Percentiles rank a stretch among this genome's conserved stretches.
Evolutionary conservation across 2,113 vertebrate genomes (phyloP).

Genomic region (human (Homo sapiens)): DNA sequence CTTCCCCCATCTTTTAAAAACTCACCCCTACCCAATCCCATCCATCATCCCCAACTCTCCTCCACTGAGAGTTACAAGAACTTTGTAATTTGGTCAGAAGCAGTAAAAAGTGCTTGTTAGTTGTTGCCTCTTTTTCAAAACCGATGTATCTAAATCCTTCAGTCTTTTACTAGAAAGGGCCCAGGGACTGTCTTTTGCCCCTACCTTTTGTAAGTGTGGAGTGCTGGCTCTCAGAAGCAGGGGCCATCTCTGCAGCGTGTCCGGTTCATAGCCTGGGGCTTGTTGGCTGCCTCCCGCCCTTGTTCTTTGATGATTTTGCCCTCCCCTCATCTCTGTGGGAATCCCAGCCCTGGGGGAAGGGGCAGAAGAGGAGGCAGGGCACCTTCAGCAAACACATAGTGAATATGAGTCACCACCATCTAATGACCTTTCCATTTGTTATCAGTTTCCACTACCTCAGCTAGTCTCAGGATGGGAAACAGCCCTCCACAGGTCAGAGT

Average conservation of each 20-base stretch:
- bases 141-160: background rate
- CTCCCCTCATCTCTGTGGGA: background rate
- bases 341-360: background rate
- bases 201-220: background rate
- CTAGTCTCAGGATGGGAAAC: conserved; percentile 9
- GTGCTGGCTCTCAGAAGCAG: background rate
- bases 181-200: background rate
- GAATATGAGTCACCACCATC: background rate
- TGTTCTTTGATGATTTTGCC: background rate
- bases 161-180: background rate
- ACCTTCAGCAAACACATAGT: conserved; percentile 4
- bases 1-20: background rate
- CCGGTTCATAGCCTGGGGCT: background rate
- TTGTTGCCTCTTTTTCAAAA: background rate
- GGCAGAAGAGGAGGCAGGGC: background rate
- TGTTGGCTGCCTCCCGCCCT: background rate
- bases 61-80: background rate
- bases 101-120: background rate
- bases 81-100: background rate
- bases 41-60: background rate
- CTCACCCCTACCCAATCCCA: background rate
- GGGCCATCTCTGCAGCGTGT: background rate
- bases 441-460: conserved; percentile 45
- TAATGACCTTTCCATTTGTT: conserved; percentile 44
- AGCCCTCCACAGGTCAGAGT: background rate